Evolutionary conservation across 2,888 invertebrate genomes (phyloP).

Genomic region (Agelastica alni): DNA sequence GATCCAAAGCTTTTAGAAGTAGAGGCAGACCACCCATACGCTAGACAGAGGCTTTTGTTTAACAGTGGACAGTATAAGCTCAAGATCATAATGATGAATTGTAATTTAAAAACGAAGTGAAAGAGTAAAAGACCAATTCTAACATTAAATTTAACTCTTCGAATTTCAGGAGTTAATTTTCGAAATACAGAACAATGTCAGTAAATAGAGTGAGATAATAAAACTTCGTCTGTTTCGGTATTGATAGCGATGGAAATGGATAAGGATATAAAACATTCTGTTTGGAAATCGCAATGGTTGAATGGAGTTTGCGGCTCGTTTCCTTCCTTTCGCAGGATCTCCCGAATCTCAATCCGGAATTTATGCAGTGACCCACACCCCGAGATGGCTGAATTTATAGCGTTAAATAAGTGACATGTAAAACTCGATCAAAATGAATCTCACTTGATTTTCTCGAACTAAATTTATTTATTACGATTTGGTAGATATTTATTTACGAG

Average conservation of each 20-base stretch:
- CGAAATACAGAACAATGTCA: too few relatives aligned
- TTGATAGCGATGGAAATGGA: constrained; percentile 14
- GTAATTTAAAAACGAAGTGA: too few relatives aligned
- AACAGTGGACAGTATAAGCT: too few relatives aligned
- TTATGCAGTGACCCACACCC: constrained; percentile 37
- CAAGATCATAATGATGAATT: too few relatives aligned
- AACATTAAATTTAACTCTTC: too few relatives aligned
- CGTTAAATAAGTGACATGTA: constrained; percentile 37
- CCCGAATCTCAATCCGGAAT: constrained; percentile 34
- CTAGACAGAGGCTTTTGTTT: too few relatives aligned
- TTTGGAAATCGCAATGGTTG: constrained; percentile 34
- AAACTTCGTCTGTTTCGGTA: constrained; percentile 26
- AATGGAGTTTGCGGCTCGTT: constrained; percentile 36
- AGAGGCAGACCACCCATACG: too few relatives aligned
- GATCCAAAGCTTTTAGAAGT: too few relatives aligned
- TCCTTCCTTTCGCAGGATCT: constrained; percentile 33
- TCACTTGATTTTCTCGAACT: constrained; percentile 19
- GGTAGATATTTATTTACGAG: too few relatives aligned
- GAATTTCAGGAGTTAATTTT: too few relatives aligned
- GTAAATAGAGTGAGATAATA: constrained; percentile 20
- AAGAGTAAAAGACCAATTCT: too few relatives aligned
- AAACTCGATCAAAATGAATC: constrained; percentile 32
- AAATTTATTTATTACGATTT: too few relatives aligned
- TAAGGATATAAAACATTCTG: constrained; percentile 32
- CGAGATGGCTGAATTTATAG: constrained; percentile 35